Base-by-base conservation (phyloP, 2,797 vertebrate species). In the Basileuterus tristriatus region DNA sequence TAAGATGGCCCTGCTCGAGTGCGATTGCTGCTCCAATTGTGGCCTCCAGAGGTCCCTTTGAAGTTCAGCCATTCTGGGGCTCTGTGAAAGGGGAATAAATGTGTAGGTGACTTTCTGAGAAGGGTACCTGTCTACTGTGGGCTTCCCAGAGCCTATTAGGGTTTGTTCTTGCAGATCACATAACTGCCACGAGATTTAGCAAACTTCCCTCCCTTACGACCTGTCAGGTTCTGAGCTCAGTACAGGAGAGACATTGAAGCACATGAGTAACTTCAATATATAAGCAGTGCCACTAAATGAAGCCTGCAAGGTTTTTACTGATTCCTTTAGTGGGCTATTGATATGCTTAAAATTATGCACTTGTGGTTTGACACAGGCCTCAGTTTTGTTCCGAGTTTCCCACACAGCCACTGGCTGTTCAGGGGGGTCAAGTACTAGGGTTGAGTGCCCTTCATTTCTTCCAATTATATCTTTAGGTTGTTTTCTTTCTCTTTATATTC, bases 391-490 rank as follows among this genome's bases (percentile, higher is more conserved):
- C 63, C 27, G 29, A 47, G 17, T 43, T 79, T 83, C 36, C 4
- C 17, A 9, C 6, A 46, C 27, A 24, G 30, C 20, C 15, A 16
- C 39, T 50, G 55, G 11, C 19, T 7, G 0, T 10, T 37, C 0
- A 0, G 18, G 1, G 3, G 13, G 26, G 19, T 43, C 39, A 53
- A 62, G 21, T 26, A 15, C 39, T 2, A 20, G 41, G 8, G 22
- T 7, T 3, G 3, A 68, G 4, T 14, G 5, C 3, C 8, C 9
- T 15, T 59, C 26, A 21, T 24, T 60, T 84, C 47, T 85, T 56
- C 32, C 39, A n/a, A 1, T 37, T 30, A 12, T 12, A 64, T 53
- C 67, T 71, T 83, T 37, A 65, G 3, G 3, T 41, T 65, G 6
- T 55, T 94, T 67, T 37, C 21, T 50, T 74, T 93, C 34, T 83